Base-by-base conservation (phyloP, 2,113 vertebrate species). In the Oxygymnocypris stewartii region DNA sequence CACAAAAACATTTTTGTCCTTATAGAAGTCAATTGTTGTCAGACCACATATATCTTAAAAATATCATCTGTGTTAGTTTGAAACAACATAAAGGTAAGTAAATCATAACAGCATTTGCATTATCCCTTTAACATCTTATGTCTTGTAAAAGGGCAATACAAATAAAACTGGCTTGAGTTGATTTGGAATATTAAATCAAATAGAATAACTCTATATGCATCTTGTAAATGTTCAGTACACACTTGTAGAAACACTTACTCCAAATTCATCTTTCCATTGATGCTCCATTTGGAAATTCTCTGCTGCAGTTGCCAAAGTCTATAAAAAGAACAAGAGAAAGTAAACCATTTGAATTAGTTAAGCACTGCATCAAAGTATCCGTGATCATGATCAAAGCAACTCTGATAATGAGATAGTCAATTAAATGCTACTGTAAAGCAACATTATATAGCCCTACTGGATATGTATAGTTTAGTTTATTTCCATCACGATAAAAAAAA, bases 271-370 rank as follows among this genome's bases (percentile, higher is more conserved):
- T 84, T 96, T 96, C 98, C 98, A 99, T 77, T 94, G 92, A 92
- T 99, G 97, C 1, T 93, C 94, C 88, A 95, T 95, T 94, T 99
- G 98, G 89, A 97, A 96, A 51, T 94, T 94, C 90, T 99, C 98
- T 16, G 98, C 98, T 92, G 96, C 96, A 91, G 95, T 94, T 86
- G 97, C 98, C 37, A 99, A 95, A 87, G 95, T 96, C 98, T 99
- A 93, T 74, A 89, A 93, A 93, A 89, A 88, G 77, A 79, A 90
- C 18, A 94, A 84, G 23, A 90, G 12, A 75, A 87, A 49, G 82
- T 59, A 73, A 75, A 84, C 35, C 3, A 82, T 20, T 80, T 69
- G n/a, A 67, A 82, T 82, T 71, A 82, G 44, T 51, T 25, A n/a
- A 16, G 44, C 82, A 84, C 18, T 47, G 35, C 35, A 54, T 84